phyloP scores from a whole-genome alignment of 2,888 invertebrate genomes.

The Drosophila multiciliata region DNA sequence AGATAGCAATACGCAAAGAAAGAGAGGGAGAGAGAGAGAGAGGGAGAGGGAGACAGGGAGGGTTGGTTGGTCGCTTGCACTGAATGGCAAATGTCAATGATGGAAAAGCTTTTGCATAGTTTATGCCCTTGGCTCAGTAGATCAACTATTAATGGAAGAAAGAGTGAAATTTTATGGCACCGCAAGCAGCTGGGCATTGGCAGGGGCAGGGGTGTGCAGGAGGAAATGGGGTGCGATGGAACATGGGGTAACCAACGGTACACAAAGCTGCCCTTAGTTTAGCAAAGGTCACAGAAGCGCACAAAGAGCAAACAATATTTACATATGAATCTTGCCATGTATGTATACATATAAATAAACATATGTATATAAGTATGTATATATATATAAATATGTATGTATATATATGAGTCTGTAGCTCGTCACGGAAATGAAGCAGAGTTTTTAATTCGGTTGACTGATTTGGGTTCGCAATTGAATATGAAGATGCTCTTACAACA shows the following conservation, averaged over 20 bases:
- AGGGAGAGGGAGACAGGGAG: background rate
- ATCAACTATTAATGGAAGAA: constrained; percentile 76
- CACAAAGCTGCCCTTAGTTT: constrained; percentile 53
- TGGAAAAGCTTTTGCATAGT: constrained; percentile 75
- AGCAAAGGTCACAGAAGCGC: constrained; percentile 52
- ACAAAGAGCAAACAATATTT: constrained; percentile 58
- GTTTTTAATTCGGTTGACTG: constrained; percentile 59
- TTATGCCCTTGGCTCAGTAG: constrained; percentile 73
- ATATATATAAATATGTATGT: background rate
- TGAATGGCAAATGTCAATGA: constrained; percentile 64
- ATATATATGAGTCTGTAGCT: constrained; percentile 16
- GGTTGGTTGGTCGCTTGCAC: constrained; percentile 10
- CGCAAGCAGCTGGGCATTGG: background rate
- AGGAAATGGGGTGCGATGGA: background rate
- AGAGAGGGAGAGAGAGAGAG: constrained; percentile 4
- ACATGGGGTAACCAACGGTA: constrained; percentile 23
- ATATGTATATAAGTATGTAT: background rate
- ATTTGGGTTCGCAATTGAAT: constrained; percentile 59
- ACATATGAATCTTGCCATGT: constrained; percentile 45
- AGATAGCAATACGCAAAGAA: constrained; percentile 26
- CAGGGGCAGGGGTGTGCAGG: background rate
- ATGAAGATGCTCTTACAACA: constrained; percentile 29
- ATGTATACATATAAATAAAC: background rate
- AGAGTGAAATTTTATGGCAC: constrained; percentile 59
- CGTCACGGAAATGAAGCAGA: constrained; percentile 58